Evolutionary conservation across 2,888 invertebrate genomes (phyloP).

Genomic region (Lamellibrachia satsuma): DNA sequence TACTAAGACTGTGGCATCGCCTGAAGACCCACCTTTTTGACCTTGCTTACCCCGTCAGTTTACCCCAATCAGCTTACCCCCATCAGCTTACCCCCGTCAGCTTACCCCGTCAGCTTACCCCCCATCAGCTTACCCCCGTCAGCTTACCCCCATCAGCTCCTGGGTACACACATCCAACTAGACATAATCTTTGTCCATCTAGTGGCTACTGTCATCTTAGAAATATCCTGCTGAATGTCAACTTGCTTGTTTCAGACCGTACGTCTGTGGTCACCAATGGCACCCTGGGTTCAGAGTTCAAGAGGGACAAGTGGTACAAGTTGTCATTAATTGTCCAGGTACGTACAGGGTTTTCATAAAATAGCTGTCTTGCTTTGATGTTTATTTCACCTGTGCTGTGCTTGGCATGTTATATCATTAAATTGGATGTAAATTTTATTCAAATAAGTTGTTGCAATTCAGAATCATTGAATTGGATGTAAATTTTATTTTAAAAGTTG

Average conservation of each 20-base stretch:
- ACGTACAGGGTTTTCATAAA: neutral
- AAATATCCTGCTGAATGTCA: neutral
- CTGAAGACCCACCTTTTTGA: neutral
- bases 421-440: too few species aligned
- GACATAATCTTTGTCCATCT: neutral
- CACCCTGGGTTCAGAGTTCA: conserved; percentile 21
- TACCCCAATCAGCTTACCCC: neutral
- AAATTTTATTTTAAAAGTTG: too few species aligned
- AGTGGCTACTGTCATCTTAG: neutral
- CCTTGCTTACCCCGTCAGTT: neutral
- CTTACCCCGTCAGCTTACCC: too few species aligned
- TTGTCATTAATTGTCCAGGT: conserved; percentile 35
- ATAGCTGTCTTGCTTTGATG: too few species aligned
- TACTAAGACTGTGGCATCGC: neutral
- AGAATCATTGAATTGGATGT: too few species aligned
- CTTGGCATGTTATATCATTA: too few species aligned
- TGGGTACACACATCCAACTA: neutral
- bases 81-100: too few species aligned
- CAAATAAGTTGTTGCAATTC: too few species aligned
- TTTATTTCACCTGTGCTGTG: too few species aligned
- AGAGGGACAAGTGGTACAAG: conserved; percentile 37
- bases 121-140: too few species aligned
- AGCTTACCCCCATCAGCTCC: too few species aligned
- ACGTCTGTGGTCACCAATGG: conserved; percentile 27
- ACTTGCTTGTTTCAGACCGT: neutral